Evolutionary conservation across 2,888 invertebrate species (phyloP).

Genomic region (Stenichneumon culpator): DNA sequence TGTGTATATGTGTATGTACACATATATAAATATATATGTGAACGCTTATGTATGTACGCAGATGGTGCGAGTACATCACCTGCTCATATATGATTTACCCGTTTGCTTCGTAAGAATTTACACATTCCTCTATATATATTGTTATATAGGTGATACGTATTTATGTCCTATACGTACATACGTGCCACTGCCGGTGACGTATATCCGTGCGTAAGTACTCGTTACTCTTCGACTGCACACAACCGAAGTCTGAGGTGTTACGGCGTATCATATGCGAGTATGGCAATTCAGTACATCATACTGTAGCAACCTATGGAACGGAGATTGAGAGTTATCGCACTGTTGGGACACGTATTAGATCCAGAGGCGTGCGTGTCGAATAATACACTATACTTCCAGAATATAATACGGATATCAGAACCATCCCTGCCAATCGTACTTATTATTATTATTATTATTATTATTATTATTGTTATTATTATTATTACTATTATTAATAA

Average conservation of each 20-base stretch:
- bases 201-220: slow-evolving; percentile 55
- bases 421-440: slow-evolving; percentile 2
- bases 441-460: no score
- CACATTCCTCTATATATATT: slow-evolving; percentile 20
- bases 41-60: not conserved
- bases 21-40: not conserved
- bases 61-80: slow-evolving; percentile 30
- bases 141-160: slow-evolving; percentile 18
- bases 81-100: slow-evolving; percentile 60
- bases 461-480: no score
- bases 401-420: slow-evolving; percentile 31
- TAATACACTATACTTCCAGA: slow-evolving; percentile 35
- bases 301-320: not conserved
- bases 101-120: slow-evolving; percentile 47
- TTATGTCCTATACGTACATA: not conserved
- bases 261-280: slow-evolving; percentile 25
- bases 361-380: slow-evolving; percentile 49
- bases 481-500: no score
- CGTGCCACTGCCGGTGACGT: slow-evolving; percentile 17
- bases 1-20: not conserved
- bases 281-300: slow-evolving; percentile 39
- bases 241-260: not conserved
- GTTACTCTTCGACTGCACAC: slow-evolving; percentile 38
- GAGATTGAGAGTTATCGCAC: slow-evolving; percentile 63
- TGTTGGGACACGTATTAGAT: slow-evolving; percentile 63